phyloP scores from a whole-genome alignment of 64 coral and sea anemone species.

The Pocillopora damicornis region DNA sequence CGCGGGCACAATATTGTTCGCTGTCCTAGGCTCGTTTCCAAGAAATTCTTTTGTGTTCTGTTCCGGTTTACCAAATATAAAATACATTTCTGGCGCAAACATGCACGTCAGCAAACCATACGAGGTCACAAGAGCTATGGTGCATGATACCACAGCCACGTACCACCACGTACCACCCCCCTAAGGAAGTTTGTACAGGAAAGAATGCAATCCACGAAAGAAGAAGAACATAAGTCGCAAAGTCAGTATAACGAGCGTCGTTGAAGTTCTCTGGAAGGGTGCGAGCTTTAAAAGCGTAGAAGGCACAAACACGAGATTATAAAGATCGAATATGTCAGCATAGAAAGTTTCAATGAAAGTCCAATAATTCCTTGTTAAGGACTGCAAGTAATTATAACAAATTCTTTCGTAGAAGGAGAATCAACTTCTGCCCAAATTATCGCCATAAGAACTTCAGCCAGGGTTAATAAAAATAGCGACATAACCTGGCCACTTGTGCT shows the following conservation, averaged over 20 bases:
- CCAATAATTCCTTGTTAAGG: conserved; percentile 35
- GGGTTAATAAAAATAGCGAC: conserved; percentile 30
- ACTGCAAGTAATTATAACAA: conserved; percentile 48
- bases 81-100: conserved; percentile 44
- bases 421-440: conserved; percentile 49
- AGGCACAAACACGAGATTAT: conserved; percentile 56
- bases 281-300: conserved; percentile 70
- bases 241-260: conserved; percentile 65
- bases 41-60: conserved; percentile 51
- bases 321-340: conserved; percentile 42
- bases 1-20: conserved; percentile 16
- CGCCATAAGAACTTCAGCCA: conserved; percentile 19
- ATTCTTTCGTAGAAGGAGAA: conserved; percentile 25
- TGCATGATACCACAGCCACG: conserved; percentile 58
- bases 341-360: conserved; percentile 20
- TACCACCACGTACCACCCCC: conserved; percentile 39
- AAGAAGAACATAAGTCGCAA: conserved; percentile 59
- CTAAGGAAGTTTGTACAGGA: conserved; percentile 46
- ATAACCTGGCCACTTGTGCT: conserved; percentile 33
- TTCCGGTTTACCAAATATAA: conserved; percentile 52
- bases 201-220: conserved; percentile 72
- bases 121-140: conserved; percentile 52
- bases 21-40: conserved; percentile 14
- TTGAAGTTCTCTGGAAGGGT: conserved; percentile 72
- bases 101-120: conserved; percentile 64